Conservation (phyloP, 37 sponge, comb jelly and placozoan genomes). For the Dysidea cf. avara region DNA sequence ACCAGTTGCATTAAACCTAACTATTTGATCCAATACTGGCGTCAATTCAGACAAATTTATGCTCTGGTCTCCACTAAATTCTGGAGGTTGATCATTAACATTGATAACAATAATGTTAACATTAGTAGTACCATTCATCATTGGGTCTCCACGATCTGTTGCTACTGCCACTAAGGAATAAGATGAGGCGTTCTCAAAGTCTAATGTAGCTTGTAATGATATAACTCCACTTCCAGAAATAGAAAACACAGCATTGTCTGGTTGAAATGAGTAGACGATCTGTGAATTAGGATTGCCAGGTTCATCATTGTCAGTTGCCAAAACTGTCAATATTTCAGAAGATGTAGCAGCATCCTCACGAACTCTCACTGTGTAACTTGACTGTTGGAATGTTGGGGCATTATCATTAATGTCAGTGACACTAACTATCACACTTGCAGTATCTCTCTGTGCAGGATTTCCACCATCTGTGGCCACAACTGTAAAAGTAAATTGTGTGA, state of each 20-base stretch:
- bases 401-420: constrained; percentile 45
- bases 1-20: no score
- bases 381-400: constrained; percentile 7
- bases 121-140: neutral
- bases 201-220: neutral
- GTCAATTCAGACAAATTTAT: no score
- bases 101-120: constrained; percentile 16
- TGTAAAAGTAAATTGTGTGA: constrained; percentile 16
- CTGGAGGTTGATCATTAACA: constrained; percentile 33
- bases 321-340: constrained; percentile 14
- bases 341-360: constrained; percentile 3
- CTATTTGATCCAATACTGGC: no score
- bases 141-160: constrained; percentile 32
- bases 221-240: neutral
- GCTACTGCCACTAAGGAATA: constrained; percentile 26
- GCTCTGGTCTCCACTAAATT: constrained; percentile 7
- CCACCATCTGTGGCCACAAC: constrained; percentile 46
- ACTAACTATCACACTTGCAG: neutral
- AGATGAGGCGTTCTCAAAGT: constrained; percentile 18
- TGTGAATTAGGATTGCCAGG: neutral
- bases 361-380: constrained; percentile 5
- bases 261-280: neutral
- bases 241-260: neutral
- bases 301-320: constrained; percentile 47
- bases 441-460: neutral